These are phyloP conservation scores for Cryptosula pallasiana DNA, from an alignment of 2,888 invertebrate genomes.

Conservation along the genomic window DNA sequence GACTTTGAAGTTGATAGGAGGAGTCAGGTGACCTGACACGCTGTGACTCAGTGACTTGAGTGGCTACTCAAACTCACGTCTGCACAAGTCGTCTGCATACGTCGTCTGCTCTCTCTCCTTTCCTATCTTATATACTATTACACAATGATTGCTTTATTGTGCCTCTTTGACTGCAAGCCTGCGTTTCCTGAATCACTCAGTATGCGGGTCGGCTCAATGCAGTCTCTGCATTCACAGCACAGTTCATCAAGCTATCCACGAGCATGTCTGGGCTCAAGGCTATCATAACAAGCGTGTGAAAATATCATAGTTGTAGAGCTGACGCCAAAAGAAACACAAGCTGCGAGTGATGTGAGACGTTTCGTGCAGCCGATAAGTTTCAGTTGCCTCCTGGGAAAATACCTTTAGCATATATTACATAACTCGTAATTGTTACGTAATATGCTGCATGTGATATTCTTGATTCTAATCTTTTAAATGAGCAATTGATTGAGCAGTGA, in stretches of 20 bases:
- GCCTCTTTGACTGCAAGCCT: too few relatives aligned
- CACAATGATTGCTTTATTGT: slow-evolving; percentile 12
- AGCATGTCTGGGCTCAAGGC: neutral
- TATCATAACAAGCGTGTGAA: neutral
- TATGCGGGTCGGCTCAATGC: neutral
- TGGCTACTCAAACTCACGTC: too few relatives aligned
- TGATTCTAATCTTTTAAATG: too few relatives aligned
- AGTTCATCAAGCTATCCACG: neutral
- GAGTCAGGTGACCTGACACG: too few relatives aligned
- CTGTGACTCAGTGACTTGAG: too few relatives aligned
- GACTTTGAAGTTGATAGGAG: too few relatives aligned
- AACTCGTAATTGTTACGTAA: too few relatives aligned
- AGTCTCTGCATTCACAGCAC: neutral
- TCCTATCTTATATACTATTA: slow-evolving; percentile 16
- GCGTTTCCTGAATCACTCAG: too few relatives aligned
- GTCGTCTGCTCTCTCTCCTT: neutral
- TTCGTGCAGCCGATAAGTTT: neutral
- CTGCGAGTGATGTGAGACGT: neutral
- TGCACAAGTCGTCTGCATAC: neutral
- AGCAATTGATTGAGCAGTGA: too few relatives aligned
- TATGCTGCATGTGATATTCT: too few relatives aligned
- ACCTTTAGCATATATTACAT: too few relatives aligned
- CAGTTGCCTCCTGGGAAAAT: too few relatives aligned
- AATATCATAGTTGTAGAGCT: neutral
- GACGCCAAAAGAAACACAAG: neutral